Conservation (phyloP, 2,888 invertebrate genomes). For the Gisinianus flammeolus region DNA sequence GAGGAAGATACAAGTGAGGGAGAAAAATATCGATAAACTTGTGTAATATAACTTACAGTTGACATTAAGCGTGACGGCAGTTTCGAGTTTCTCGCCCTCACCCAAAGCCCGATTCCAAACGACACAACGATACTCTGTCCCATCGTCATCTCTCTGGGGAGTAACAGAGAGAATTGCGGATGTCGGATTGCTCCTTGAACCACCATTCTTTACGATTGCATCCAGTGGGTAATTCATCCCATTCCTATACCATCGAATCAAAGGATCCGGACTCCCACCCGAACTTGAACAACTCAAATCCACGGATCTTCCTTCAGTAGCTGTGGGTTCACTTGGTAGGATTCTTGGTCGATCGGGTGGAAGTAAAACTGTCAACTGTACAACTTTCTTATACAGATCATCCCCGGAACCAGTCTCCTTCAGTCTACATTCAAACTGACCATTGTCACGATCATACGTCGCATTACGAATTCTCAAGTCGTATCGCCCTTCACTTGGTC, state of each 20-base stretch:
- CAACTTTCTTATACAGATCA: conserved; percentile 78
- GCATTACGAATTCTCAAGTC: conserved; percentile 88
- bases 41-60: conserved; percentile 77
- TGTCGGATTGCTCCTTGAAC: conserved; percentile 76
- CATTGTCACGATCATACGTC: conserved; percentile 71
- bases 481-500: conserved; percentile 81
- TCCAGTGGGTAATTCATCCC: conserved; percentile 76
- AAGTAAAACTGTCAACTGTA: conserved; percentile 83
- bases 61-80: conserved; percentile 80
- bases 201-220: conserved; percentile 72
- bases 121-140: conserved; percentile 80
- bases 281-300: conserved; percentile 69
- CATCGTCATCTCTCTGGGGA: conserved; percentile 84
- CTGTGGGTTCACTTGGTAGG: conserved; percentile 76
- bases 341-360: conserved; percentile 81
- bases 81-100: conserved; percentile 78
- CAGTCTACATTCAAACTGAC: conserved; percentile 94
- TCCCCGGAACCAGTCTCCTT: conserved; percentile 79
- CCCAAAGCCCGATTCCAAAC: conserved; percentile 89
- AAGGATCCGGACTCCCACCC: conserved; percentile 90
- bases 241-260: conserved; percentile 79
- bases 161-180: conserved; percentile 76
- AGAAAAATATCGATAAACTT: background rate
- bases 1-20: background rate
- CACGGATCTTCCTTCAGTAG: conserved; percentile 70